phyloP scores from a whole-genome alignment of 1,140 invertebrate species.

The Protaetia brevitarsis region DNA sequence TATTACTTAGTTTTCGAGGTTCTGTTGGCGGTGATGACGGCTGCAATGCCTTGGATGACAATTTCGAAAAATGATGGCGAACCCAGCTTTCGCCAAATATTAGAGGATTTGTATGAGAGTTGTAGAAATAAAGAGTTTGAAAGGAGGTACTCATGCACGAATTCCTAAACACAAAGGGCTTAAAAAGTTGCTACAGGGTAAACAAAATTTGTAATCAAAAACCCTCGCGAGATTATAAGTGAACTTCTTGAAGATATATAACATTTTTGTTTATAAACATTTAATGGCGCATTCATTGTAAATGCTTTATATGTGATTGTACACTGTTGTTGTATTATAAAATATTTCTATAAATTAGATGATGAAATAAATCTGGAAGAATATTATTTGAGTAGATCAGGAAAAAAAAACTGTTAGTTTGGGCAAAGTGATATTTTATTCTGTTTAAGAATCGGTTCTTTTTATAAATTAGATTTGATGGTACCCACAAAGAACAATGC shows the following conservation, averaged over 20 bases:
- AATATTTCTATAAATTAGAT: too few species aligned
- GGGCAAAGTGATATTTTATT: too few species aligned
- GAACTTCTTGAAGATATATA: background rate
- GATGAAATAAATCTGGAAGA: too few species aligned
- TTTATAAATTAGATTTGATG: too few species aligned
- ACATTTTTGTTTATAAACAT: background rate
- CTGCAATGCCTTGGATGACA: conserved; percentile 38
- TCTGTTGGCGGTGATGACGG: conserved; percentile 34
- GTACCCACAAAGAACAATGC: too few species aligned
- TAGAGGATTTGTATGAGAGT: conserved; percentile 32
- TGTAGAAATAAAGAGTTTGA: conserved; percentile 34
- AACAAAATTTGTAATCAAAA: conserved; percentile 33
- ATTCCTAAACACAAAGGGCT: conserved; percentile 36
- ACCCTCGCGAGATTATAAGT: conserved; percentile 22
- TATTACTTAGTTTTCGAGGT: conserved; percentile 38
- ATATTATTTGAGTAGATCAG: too few species aligned
- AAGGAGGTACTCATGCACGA: conserved; percentile 36
- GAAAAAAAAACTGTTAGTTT: too few species aligned
- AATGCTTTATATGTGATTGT: too few species aligned
- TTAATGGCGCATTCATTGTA: background rate
- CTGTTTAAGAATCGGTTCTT: too few species aligned
- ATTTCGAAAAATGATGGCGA: conserved; percentile 32
- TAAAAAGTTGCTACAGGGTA: conserved; percentile 30
- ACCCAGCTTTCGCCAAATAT: conserved; percentile 34
- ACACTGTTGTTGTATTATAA: too few species aligned